Percentiles rank a stretch among this genome's conserved stretches.
phyloP scores from a whole-genome alignment of 2,888 invertebrate species.

The Ophion costatus region DNA sequence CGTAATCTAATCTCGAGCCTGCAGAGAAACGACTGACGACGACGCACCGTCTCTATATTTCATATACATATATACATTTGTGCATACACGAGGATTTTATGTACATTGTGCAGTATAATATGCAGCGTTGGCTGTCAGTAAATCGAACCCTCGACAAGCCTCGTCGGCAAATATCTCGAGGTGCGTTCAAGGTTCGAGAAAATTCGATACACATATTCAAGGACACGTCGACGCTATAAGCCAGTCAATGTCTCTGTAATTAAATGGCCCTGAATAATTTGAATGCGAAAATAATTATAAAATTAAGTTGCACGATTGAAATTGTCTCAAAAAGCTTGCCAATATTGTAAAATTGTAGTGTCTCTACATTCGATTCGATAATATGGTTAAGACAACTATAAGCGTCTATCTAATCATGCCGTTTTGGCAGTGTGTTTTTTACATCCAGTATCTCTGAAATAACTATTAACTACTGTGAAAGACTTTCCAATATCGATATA shows the following conservation, averaged over 20 bases:
- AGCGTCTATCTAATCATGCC: too few relatives aligned
- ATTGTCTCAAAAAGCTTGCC: too few relatives aligned
- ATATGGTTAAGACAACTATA: too few relatives aligned
- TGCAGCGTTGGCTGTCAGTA: conserved; percentile 54
- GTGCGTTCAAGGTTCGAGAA: conserved; percentile 60
- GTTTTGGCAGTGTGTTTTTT: too few relatives aligned
- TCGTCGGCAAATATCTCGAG: conserved; percentile 58
- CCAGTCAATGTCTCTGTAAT: not conserved
- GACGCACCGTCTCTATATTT: conserved; percentile 32
- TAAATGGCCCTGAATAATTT: not conserved
- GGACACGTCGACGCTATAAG: conserved; percentile 36
- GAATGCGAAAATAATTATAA: not conserved
- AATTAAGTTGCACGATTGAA: not conserved
- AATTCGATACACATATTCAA: conserved; percentile 59
- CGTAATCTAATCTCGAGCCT: conserved; percentile 63
- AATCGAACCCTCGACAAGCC: conserved; percentile 43
- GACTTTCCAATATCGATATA: too few relatives aligned
- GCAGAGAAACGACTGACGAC: conserved; percentile 64
- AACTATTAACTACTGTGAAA: too few relatives aligned
- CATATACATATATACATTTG: conserved; percentile 24
- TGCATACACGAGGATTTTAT: conserved; percentile 14
- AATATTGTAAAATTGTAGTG: too few relatives aligned
- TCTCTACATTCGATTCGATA: too few relatives aligned
- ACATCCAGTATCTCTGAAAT: too few relatives aligned
- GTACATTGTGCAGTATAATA: conserved; percentile 45